These are phyloP conservation scores for Cerastis rubricosa DNA, from an alignment of 2,888 invertebrate species.

Conservation along the genomic window DNA sequence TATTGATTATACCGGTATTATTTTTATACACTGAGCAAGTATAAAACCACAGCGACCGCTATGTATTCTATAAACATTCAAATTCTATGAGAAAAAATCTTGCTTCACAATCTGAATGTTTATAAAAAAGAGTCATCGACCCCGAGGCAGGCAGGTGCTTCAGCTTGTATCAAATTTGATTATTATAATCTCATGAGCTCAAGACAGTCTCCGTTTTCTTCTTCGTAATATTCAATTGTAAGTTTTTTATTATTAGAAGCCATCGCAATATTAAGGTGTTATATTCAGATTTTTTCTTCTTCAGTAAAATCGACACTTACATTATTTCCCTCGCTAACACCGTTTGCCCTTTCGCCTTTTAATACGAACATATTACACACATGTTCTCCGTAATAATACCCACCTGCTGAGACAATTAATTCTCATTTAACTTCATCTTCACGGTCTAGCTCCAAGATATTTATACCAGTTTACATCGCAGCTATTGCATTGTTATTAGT, in stretches of 20 bases:
- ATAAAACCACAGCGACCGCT: constrained; percentile 20
- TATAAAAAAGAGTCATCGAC: constrained; percentile 55
- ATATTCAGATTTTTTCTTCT: not conserved
- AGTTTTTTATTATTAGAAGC: not conserved
- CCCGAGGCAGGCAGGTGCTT: constrained; percentile 37
- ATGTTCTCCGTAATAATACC: not conserved
- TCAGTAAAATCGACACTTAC: not conserved
- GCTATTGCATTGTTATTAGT: constrained; percentile 16
- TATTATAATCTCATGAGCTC: constrained; percentile 3
- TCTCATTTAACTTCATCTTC: constrained; percentile 21
- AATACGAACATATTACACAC: constrained; percentile 2
- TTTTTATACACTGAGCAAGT: constrained; percentile 9
- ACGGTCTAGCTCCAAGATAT: constrained; percentile 1
- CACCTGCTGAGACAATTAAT: constrained; percentile 4
- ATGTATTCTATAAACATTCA: constrained; percentile 51
- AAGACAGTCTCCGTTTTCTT: not conserved
- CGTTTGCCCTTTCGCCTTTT: constrained; percentile 7
- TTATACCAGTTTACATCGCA: constrained; percentile 2
- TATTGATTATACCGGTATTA: constrained; percentile 6
- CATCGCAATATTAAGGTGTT: constrained; percentile 2
- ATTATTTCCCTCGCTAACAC: constrained; percentile 6
- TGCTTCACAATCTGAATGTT: constrained; percentile 45
- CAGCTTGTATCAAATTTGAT: constrained; percentile 33
- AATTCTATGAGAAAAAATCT: constrained; percentile 41
- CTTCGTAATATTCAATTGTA: not conserved